Base-by-base conservation (phyloP, 2,113 vertebrate genomes). In the Melanerpes aurifrons region DNA sequence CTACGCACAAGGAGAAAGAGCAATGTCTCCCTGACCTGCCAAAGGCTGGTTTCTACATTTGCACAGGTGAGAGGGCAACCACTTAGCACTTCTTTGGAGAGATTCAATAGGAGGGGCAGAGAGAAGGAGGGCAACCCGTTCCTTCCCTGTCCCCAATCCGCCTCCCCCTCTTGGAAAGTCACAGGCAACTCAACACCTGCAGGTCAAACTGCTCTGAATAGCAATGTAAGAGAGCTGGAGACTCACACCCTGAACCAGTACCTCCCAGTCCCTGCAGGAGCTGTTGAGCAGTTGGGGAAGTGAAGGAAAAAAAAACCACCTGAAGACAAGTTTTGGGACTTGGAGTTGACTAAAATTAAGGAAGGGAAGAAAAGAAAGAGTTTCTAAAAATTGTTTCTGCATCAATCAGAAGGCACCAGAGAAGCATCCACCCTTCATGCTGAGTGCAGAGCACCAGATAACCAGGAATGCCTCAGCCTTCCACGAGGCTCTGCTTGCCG, bases 371-470 rank as follows among this genome's bases (percentile, higher is more conserved):
- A 56, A 70, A 69, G 15, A 79, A 74, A 73, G 61, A 15, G n/a
- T 61, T 93, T 32, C 80, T 94, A 93, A 83, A 90, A 91, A 76
- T 32, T 68, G 47, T 50, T 81, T 89, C 79, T 77, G 45, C 86
- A 74, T 80, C 48, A 64, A 86, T 54, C 2, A 69, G 83, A 96
- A 96, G 96, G 96, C 95, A 96, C 92, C 88, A 84, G 76, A 84
- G 71, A 57, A 87, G 79, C 69, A 73, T 67, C 70, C 53, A 29
- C 53, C 61, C 69, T 83, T 77, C 64, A 47, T 0, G 1, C 54
- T 1, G 10, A 71, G 48, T 3, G 32, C 62, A 53, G 62, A 64
- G 79, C 3, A 29, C 62, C 66, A 71, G 47, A 40, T 3, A 43
- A 77, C 66, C 37, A 15, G 21, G 61, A 32, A 79, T 62, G 25